A percentile compares a stretch with the other conserved stretches of the same genome.
Conservation (phyloP, 2,113 vertebrate species). For the Phaetusa simplex region DNA sequence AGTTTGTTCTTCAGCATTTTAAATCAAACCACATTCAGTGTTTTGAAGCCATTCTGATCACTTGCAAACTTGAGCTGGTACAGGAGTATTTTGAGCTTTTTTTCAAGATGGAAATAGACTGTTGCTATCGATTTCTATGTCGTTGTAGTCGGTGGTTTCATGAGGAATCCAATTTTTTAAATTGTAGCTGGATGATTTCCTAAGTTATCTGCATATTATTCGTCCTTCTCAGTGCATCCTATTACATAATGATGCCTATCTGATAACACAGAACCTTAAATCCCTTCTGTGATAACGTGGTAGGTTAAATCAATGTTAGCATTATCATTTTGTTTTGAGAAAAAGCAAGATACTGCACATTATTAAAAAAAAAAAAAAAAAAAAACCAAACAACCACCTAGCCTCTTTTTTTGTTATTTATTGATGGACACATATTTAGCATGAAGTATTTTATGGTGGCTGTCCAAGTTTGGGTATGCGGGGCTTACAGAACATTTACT, state of each 20-base stretch:
- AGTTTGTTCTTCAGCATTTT: background rate
- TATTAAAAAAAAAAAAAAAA: background rate
- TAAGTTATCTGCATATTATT: slow-evolving; percentile 17
- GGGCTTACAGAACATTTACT: slow-evolving; percentile 79
- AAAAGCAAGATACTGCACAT: slow-evolving; percentile 26
- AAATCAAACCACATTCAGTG: background rate
- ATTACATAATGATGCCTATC: background rate
- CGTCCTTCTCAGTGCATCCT: background rate
- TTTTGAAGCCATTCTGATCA: slow-evolving; percentile 5
- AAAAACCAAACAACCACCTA: background rate
- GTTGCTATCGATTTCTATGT: background rate
- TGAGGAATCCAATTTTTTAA: slow-evolving; percentile 1
- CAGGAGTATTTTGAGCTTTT: background rate
- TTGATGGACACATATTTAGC: slow-evolving; percentile 42
- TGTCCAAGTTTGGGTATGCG: slow-evolving; percentile 54
- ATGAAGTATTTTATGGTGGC: slow-evolving; percentile 58
- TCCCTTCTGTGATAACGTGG: background rate
- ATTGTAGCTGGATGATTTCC: background rate
- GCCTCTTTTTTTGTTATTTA: slow-evolving; percentile 38
- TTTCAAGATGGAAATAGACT: background rate
- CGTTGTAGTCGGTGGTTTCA: background rate
- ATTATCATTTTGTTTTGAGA: slow-evolving; percentile 41
- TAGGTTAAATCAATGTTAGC: background rate
- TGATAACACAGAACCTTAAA: background rate
- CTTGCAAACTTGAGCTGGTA: background rate